Evolutionary conservation across 2,797 vertebrate genomes (phyloP), one percentile per base, ranked within the genome.

Genomic region (Urosaurus nigricauda): DNA sequence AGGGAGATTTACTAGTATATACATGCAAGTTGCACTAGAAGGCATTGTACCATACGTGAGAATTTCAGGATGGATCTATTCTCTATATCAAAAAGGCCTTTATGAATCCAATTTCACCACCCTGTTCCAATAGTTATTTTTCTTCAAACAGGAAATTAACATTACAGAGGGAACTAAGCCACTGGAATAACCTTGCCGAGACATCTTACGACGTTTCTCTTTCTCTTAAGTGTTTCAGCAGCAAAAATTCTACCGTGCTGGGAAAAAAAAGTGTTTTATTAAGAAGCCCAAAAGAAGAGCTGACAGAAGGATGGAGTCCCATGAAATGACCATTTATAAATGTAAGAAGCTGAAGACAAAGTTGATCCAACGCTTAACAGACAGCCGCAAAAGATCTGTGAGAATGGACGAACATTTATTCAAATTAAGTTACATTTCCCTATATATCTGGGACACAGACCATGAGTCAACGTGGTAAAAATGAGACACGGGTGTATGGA

Each of bases 341-440:
- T 53, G 81, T 37, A 79, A 80, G 56, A 78, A 75, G 47, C 32
- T 1, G 21, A 74, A 63, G 51, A 24, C 81, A 12, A 65, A 83
- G 80, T 79, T 16, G 37, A 87, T 21, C 29, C 73, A 9, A 19
- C 2, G 5, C 26, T 65, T 63, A n/a, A 63, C 75, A 74, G 63
- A 70, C 63, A 87, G 47, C 85, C 60, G 89, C 80, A 58, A 63
- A 88, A 60, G 65, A 84, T 84, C 53, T 26, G 79, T 24, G 78
- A 77, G 47, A 63, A 26, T 43, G 63, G 51, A 40, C 12, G 32
- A 79, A 87, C 63, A 87, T 90, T 78, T 63, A 83, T 87, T 87
- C 89, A 79, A 79, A 87, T 90, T 87, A 84, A 84, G 80, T 8
- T 32, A 68, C 40, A 78, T 84, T 68, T 83, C 60, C 74, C 87